These are phyloP conservation scores for Bubalus kerabau DNA, from an alignment of 2,113 vertebrate genomes.

Conservation along the genomic window DNA sequence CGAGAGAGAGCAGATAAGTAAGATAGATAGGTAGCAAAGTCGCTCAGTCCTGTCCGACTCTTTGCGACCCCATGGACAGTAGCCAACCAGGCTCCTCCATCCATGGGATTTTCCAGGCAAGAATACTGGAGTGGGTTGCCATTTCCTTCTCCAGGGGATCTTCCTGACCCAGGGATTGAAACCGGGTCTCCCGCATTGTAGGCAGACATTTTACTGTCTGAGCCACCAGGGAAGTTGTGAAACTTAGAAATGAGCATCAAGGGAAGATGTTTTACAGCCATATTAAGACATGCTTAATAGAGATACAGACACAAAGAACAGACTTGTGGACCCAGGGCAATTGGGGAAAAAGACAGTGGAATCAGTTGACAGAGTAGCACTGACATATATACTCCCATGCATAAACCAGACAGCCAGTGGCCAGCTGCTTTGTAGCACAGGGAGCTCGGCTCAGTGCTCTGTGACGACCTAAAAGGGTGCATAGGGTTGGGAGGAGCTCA, in stretches of 20 bases:
- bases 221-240: neutral
- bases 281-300: neutral
- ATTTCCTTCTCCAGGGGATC: no score
- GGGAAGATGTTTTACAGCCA: neutral
- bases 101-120: no score
- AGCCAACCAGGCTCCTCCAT: no score
- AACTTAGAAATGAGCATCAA: neutral
- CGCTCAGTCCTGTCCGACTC: no score
- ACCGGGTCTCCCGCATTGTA: no score
- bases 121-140: no score
- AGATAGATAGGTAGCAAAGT: neutral
- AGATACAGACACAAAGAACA: neutral
- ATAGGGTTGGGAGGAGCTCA: neutral
- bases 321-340: neutral
- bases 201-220: no score
- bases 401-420: neutral
- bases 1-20: neutral
- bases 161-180: no score
- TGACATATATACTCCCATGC: neutral
- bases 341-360: fast-evolving
- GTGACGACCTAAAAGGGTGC: neutral
- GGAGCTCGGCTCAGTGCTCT: fast-evolving
- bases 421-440: neutral
- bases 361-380: neutral
- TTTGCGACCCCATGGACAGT: no score